Evolutionary conservation across 2,797 vertebrate species (phyloP), one percentile per base, ranked within the genome.

Genomic region (Knipowitschia caucasica): DNA sequence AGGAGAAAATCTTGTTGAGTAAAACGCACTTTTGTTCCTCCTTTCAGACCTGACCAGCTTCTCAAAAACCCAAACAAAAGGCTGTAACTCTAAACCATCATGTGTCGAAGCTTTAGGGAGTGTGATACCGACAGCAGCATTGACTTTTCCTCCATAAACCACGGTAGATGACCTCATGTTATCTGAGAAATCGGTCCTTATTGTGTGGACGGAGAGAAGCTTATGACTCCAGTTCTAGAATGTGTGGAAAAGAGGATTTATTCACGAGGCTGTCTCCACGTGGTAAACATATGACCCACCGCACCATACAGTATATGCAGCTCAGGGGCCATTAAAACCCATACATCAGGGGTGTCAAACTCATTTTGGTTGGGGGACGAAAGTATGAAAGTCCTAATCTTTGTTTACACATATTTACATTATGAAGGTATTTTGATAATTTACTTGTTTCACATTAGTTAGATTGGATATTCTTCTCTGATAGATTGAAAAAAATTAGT

Each of bases 111-210:
- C 20, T 30, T 40, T 49, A 12, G n/a, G 20, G n/a, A 1, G 12
- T 4, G 11, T 29, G 12, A 50, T 27, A 45, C n/a, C 8, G n/a
- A 24, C 42, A 1, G 11, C n/a, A 45, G 43, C 25, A 7, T 17
- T n/a, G 18, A 2, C 25, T 17, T 46, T 46, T 46, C 18, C 44
- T 30, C 20, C 2, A 9, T 46, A 46, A 29, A 50, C 9, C 3
- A 50, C 45, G 34, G 40, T 11, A 15, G 24, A 53, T 46, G 4
- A 17, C n/a, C 44, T 46, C 25, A 46, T 30, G 44, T 26, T 29
- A 5, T 11, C n/a, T 17, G 7, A 18, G 44, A 46, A 46, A 18
- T 18, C 15, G 0, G 7, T 44, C 42, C 29, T 24, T 46, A 42
- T 8, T 40, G 10, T 46, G 34, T 25, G 29, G 20, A 47, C 20